phyloP scores from a whole-genome alignment of 2,797 vertebrate species.

The Acanthis flammea region DNA sequence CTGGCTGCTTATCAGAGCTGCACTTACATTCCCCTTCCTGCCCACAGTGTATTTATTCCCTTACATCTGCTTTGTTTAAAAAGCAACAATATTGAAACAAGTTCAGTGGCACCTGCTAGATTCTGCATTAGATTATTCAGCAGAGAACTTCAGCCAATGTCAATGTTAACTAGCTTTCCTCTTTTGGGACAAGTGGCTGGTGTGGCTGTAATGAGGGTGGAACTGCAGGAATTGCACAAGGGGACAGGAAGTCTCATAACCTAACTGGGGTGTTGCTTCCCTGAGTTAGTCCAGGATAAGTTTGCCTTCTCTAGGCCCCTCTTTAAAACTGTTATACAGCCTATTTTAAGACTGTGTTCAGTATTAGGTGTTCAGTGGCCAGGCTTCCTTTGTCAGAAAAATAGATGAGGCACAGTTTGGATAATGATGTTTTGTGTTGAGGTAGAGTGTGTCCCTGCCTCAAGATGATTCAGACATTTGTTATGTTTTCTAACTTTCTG shows the following conservation, averaged over 20 bases:
- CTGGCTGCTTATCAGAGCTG: background rate
- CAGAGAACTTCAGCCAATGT: background rate
- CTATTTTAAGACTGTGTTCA: background rate
- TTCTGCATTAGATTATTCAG: background rate
- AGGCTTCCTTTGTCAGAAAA: background rate
- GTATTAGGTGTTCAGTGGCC: background rate
- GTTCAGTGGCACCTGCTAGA: background rate
- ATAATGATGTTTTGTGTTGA: background rate
- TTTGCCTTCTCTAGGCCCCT: background rate
- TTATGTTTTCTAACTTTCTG: constrained; percentile 60
- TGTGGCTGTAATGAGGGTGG: background rate
- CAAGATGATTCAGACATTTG: constrained; percentile 46
- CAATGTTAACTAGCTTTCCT: background rate
- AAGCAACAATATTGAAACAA: background rate
- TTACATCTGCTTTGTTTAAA: background rate
- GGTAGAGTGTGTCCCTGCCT: constrained; percentile 2
- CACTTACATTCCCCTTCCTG: background rate
- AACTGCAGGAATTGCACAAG: background rate
- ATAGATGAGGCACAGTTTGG: background rate
- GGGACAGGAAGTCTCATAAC: background rate
- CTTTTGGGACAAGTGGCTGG: background rate
- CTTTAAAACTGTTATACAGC: background rate
- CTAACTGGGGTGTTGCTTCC: background rate
- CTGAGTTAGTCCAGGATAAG: background rate
- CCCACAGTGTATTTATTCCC: background rate